Evolutionary conservation across 2,888 invertebrate species (phyloP), one percentile per base, ranked within the genome.

Genomic region (Candidula unifasciata): DNA sequence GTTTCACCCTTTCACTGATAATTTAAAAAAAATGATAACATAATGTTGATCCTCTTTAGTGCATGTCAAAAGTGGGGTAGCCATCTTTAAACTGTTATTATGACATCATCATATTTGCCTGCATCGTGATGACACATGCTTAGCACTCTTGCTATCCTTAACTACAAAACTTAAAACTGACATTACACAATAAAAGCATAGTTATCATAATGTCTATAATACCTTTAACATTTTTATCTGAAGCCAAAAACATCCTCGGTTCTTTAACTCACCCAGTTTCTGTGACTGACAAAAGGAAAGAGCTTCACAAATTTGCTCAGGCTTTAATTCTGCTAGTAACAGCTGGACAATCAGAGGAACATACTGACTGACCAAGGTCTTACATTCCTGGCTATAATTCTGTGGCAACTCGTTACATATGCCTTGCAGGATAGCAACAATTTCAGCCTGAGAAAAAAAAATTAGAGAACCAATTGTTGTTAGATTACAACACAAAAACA

Each of bases 361-460:
- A 86, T 93, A 94, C 85, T 90, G 78, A 10, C 91, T 86, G 24
- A 94, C 89, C 93, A 97, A 97, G 78, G 95, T 93, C 88, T 96
- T 95, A 93, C 97, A 97, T 81, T 96, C 21, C 54, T 82, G 44
- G 13, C 30, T 78, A 33, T 81, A 74, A 6, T 54, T 54, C 54
- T 24, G 37, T 16, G 86, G 85, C 37, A 86, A 60, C 30, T 73
- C n/a, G 52, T 60, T 71, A 82, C 86, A 86, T 1, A 85, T 77
- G 52, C 73, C 82, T 13, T 86, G 83, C 27, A 86, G 80, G 6
- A 84, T 16, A n/a, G 60, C 73, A 37, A 83, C 80, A 52, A 80
- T 78, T n/a, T 86, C 77, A 33, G 52, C 83, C 83, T 83, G 68
- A 27, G n/a, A 5, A 60, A 44, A 76, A 10, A 74, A 3, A 18